Conservation (phyloP, 2,113 vertebrate species). For the Zingel zingel region DNA sequence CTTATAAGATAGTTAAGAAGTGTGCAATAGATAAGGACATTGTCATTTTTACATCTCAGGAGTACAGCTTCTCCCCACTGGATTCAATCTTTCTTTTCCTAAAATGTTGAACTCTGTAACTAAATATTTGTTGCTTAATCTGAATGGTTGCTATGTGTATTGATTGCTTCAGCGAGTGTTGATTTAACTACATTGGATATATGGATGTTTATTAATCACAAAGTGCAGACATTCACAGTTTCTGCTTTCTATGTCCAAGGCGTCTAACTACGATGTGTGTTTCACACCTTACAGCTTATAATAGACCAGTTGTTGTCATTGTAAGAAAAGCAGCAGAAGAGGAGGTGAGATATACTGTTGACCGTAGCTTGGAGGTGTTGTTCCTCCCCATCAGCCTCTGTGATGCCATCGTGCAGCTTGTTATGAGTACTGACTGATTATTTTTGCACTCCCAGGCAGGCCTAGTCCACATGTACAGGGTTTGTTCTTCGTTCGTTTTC, state of each 20-base stretch:
- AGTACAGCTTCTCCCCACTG: background rate
- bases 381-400: too few relatives aligned
- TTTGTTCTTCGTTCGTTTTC: too few relatives aligned
- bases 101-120: background rate
- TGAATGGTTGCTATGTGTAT: background rate
- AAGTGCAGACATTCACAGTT: conserved; percentile 7
- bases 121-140: background rate
- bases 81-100: background rate
- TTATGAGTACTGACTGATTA: background rate
- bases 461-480: too few relatives aligned
- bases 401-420: conserved; percentile 3
- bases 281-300: conserved; percentile 1
- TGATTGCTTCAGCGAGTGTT: background rate
- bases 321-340: background rate
- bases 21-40: conserved; percentile 10
- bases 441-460: background rate
- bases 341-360: background rate
- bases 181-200: background rate
- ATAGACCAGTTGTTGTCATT: conserved; percentile 2
- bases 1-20: conserved; percentile 15
- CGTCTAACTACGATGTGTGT: conserved; percentile 1
- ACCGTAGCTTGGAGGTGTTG: background rate
- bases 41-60: background rate
- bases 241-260: background rate
- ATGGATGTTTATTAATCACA: background rate